Evolutionary conservation across 1,140 invertebrate species (phyloP).

Genomic region (Atta cephalotes): DNA sequence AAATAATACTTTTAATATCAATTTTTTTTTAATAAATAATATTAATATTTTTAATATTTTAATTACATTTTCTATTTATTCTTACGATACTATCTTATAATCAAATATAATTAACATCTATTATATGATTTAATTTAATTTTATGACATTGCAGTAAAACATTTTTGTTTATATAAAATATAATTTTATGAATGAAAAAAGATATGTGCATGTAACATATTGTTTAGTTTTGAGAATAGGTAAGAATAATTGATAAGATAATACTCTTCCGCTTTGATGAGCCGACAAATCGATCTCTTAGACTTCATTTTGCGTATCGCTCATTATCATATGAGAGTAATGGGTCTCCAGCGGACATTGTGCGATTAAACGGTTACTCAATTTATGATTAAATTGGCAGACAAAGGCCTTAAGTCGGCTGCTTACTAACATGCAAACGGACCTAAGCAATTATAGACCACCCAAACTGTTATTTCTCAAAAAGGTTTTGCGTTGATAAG

Average conservation of each 20-base stretch:
- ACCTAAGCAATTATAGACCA: constrained; percentile 83
- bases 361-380: constrained; percentile 81
- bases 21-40: not conserved
- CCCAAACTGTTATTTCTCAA: constrained; percentile 76
- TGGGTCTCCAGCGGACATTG: constrained; percentile 63
- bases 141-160: not conserved
- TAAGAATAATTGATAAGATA: not conserved
- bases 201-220: not conserved
- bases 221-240: not conserved
- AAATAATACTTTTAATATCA: not conserved
- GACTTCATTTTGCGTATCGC: constrained; percentile 24
- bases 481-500: constrained; percentile 44
- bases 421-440: constrained; percentile 82
- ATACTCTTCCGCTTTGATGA: constrained; percentile 36
- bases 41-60: not conserved
- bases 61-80: not conserved
- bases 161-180: not conserved
- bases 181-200: constrained; percentile 20
- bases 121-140: not conserved
- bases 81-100: not conserved
- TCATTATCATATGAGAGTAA: constrained; percentile 76
- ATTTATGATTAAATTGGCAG: constrained; percentile 83
- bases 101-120: not conserved
- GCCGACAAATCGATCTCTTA: constrained; percentile 45
- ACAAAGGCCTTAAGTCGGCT: constrained; percentile 82